phyloP scores from a whole-genome alignment of 2,113 vertebrate species.

The Eretmochelys imbricata region DNA sequence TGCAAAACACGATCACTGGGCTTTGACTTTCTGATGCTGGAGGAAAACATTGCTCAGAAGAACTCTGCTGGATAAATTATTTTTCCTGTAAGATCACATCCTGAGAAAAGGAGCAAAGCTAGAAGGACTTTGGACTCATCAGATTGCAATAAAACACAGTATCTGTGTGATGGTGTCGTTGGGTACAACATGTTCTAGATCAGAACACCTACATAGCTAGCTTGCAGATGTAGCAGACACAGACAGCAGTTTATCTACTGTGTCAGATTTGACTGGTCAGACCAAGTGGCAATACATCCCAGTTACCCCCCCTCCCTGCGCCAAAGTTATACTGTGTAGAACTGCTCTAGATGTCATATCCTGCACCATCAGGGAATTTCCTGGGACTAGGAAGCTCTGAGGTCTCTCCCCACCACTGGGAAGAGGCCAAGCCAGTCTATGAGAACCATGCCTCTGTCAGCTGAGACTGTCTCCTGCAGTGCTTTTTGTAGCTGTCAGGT shows the following conservation, averaged over 20 bases:
- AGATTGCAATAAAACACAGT: neutral
- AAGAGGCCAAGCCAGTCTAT: neutral
- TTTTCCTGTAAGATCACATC: neutral
- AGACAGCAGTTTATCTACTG: neutral
- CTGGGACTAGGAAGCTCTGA: neutral
- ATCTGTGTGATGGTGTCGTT: neutral
- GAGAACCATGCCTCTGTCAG: neutral
- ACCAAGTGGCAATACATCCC: neutral
- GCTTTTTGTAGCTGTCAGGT: neutral
- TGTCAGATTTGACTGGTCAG: neutral
- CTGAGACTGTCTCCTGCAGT: neutral
- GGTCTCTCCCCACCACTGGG: fast-evolving
- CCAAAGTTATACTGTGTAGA: neutral
- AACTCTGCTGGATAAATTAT: neutral
- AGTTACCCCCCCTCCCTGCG: neutral
- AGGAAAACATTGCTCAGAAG: neutral
- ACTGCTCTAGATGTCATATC: neutral
- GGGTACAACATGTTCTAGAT: neutral
- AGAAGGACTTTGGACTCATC: neutral
- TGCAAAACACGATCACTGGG: neutral
- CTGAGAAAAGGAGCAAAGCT: neutral
- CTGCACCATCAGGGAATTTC: neutral
- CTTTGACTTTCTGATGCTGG: neutral
- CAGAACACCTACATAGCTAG: neutral
- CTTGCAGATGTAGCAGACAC: neutral